A percentile compares a stretch with the other conserved stretches of the same genome.
Conservation (phyloP, 2,888 invertebrate genomes). For the Spilosoma lubricipeda region DNA sequence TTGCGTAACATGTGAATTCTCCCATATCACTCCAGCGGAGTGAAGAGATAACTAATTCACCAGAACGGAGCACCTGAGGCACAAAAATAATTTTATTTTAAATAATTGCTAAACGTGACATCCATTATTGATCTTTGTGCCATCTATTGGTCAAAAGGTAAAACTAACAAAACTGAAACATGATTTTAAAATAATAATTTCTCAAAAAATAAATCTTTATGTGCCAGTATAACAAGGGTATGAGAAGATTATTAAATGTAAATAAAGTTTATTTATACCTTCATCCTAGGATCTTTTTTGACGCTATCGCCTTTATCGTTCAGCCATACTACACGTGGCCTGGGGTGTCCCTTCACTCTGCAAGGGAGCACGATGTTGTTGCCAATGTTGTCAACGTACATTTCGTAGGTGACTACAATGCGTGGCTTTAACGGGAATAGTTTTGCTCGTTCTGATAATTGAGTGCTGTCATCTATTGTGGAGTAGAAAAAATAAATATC, state of each 20-base stretch:
- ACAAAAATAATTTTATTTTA: not conserved
- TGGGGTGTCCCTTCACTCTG: slow-evolving; percentile 88
- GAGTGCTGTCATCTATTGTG: slow-evolving; percentile 65
- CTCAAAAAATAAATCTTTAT: too few relatives aligned
- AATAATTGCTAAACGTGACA: not conserved
- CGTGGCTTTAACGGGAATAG: slow-evolving; percentile 80
- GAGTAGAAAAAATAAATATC: slow-evolving; percentile 29
- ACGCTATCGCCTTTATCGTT: slow-evolving; percentile 85
- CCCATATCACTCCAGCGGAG: slow-evolving; percentile 95
- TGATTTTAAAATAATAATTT: too few relatives aligned
- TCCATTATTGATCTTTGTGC: not conserved
- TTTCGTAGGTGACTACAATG: slow-evolving; percentile 84
- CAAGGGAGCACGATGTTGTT: slow-evolving; percentile 90
- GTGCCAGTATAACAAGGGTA: too few relatives aligned
- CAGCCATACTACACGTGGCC: slow-evolving; percentile 89
- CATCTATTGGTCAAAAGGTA: not conserved
- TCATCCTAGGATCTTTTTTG: slow-evolving; percentile 83
- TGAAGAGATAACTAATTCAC: slow-evolving; percentile 91
- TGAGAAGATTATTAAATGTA: not conserved
- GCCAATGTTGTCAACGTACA: slow-evolving; percentile 87
- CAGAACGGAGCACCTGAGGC: slow-evolving; percentile 88
- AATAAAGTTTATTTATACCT: slow-evolving; percentile 63
- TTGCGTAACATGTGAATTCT: slow-evolving; percentile 90
- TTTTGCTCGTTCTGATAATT: slow-evolving; percentile 73
- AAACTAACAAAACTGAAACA: too few relatives aligned